These are phyloP conservation scores for Poecile montanus DNA, from an alignment of 2,797 vertebrate genomes.

Conservation along the genomic window DNA sequence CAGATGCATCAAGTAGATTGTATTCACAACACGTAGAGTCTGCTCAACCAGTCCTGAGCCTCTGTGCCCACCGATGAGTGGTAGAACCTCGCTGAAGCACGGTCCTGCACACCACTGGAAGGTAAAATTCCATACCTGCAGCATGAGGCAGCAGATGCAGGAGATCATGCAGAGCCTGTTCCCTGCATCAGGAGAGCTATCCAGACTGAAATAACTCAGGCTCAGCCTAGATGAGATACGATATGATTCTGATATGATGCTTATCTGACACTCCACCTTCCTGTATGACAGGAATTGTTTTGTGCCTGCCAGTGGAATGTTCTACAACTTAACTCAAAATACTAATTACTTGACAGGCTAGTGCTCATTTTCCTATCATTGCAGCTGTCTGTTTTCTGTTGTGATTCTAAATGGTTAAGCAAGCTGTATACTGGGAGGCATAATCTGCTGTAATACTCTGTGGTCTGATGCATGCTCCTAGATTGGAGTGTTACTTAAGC, in stretches of 20 bases:
- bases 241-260: background rate
- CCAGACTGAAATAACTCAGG: background rate
- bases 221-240: background rate
- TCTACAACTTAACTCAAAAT: background rate
- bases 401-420: conserved; percentile 58
- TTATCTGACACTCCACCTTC: background rate
- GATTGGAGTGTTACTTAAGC: conserved; percentile 68
- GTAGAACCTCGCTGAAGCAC: background rate
- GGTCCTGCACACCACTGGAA: background rate
- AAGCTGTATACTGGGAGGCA: background rate
- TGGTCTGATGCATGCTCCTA: conserved; percentile 56
- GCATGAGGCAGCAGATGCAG: background rate
- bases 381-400: background rate
- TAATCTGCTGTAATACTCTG: conserved; percentile 51
- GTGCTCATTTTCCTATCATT: background rate
- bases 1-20: background rate
- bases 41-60: background rate
- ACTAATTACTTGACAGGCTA: background rate
- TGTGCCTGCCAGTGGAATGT: background rate
- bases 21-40: background rate
- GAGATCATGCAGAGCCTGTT: background rate
- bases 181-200: background rate
- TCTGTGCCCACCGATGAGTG: background rate
- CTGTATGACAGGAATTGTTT: background rate
- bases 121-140: background rate